phyloP scores from a whole-genome alignment of 37 sponge, comb jelly and placozoan genomes.

The Oopsacas minuta region DNA sequence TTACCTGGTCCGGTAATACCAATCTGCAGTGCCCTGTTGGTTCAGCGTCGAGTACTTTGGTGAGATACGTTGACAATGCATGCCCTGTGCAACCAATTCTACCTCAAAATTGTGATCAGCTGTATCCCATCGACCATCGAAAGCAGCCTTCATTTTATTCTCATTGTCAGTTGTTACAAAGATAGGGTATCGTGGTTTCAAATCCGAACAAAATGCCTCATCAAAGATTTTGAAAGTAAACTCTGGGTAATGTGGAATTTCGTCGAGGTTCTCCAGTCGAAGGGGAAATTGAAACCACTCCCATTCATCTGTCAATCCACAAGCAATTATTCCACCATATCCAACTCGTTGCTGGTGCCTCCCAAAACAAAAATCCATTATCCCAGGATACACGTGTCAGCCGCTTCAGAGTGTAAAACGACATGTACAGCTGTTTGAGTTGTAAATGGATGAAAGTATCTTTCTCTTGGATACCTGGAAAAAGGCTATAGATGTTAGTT shows the following conservation, averaged over 20 bases:
- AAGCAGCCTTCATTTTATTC: conserved; percentile 14
- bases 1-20: background rate
- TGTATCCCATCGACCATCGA: conserved; percentile 18
- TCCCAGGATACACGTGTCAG: background rate
- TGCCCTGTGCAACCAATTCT: conserved; percentile 17
- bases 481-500: background rate
- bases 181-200: conserved; percentile 18
- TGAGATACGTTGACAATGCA: background rate
- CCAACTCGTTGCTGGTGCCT: conserved; percentile 17
- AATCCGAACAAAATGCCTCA: background rate
- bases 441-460: background rate
- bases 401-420: background rate
- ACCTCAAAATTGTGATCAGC: conserved; percentile 9
- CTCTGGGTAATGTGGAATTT: background rate
- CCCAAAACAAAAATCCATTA: conserved; percentile 10
- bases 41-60: background rate
- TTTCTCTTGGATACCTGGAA: background rate
- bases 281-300: conserved; percentile 10
- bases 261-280: conserved; percentile 16
- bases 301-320: conserved; percentile 14
- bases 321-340: conserved; percentile 10
- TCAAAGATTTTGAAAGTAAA: conserved; percentile 7
- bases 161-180: conserved; percentile 9
- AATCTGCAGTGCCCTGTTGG: background rate
- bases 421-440: conserved; percentile 3